Conservation (phyloP, 2,888 invertebrate species). For the Bombyx huttoni region DNA sequence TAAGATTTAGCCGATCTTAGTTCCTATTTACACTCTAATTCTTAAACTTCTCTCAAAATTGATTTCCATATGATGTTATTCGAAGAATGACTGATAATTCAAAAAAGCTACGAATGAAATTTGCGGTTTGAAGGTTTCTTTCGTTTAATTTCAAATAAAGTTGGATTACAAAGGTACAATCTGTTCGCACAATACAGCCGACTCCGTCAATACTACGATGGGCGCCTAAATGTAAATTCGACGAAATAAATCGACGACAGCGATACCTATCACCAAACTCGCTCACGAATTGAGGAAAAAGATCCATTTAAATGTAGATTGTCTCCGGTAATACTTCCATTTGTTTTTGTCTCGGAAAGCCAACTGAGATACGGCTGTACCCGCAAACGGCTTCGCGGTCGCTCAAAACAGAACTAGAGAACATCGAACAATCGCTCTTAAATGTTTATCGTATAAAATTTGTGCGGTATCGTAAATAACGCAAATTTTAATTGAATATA, state of each 20-base stretch:
- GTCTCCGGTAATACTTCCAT: conserved; percentile 68
- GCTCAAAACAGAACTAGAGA: conserved; percentile 14
- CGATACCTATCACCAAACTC: conserved; percentile 67
- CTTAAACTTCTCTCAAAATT: too few relatives aligned
- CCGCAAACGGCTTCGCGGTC: conserved; percentile 36
- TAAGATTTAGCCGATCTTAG: too few relatives aligned
- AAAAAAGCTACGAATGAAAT: too few relatives aligned
- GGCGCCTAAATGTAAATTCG: conserved; percentile 51
- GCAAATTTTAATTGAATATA: too few relatives aligned
- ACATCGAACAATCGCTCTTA: conserved; percentile 9
- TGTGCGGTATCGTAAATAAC: too few relatives aligned
- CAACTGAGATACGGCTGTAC: conserved; percentile 48
- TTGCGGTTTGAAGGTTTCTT: too few relatives aligned
- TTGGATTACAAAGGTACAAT: conserved; percentile 9
- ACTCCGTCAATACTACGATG: conserved; percentile 16
- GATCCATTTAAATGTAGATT: conserved; percentile 72
- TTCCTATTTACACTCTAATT: too few relatives aligned
- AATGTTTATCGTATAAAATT: background rate
- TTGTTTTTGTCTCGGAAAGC: conserved; percentile 63
- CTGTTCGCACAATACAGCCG: conserved; percentile 17
- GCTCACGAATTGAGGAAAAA: conserved; percentile 66
- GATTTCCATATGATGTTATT: too few relatives aligned
- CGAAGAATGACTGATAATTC: too few relatives aligned
- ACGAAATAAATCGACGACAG: conserved; percentile 58
- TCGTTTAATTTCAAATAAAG: too few relatives aligned